Base-by-base conservation (phyloP, 2,797 vertebrate species). In the Micrastur ruficollis region DNA sequence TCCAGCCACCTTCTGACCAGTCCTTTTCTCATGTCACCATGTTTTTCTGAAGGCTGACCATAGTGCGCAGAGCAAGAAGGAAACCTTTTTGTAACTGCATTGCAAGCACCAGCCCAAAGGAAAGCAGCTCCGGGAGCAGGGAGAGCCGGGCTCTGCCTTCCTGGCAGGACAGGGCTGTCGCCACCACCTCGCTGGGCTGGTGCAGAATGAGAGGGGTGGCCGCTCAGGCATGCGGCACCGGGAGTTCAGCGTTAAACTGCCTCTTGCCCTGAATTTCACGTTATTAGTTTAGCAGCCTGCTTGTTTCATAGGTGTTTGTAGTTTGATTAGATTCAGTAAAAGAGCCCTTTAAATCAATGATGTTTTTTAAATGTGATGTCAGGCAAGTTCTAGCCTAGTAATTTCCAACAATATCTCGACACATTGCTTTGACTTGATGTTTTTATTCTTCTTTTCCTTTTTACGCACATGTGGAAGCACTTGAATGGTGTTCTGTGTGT, bases 101-200 rank as follows among this genome's bases (percentile, higher is more conserved):
- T 16, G 14, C 10, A 16, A 47, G 19, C 32, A 34, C 7, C 14
- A 13, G 47, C 7, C 18, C 14, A 49, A 40, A 46, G 36, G 26
- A 66, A 49, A 49, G 59, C 2, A 0, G 42, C 5, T 22, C 13
- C 0, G 4, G 25, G 38, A 9, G 5, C 1, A 2, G 7, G 9
- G 22, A 38, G 46, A 71, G 50, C 6, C 42, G 3, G 11, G 11
- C 13, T 22, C 52, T 40, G 73, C 59, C 36, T 12, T 40, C 27
- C 29, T 1, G 6, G 18, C 46, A 19, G 16, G 36, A 55, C 9
- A 2, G 47, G 27, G 26, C 49, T 2, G 1, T 22, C 6, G 14
- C 20, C 0, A 2, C 13, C n/a, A 25, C 56, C 65, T 44, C 1
- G 3, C 50, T 32, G 44, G 14, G 40, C 34, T 36, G 40, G 31